These are phyloP conservation scores for Papilio glaucus DNA, from an alignment of 1,140 invertebrate species.

Conservation along the genomic window DNA sequence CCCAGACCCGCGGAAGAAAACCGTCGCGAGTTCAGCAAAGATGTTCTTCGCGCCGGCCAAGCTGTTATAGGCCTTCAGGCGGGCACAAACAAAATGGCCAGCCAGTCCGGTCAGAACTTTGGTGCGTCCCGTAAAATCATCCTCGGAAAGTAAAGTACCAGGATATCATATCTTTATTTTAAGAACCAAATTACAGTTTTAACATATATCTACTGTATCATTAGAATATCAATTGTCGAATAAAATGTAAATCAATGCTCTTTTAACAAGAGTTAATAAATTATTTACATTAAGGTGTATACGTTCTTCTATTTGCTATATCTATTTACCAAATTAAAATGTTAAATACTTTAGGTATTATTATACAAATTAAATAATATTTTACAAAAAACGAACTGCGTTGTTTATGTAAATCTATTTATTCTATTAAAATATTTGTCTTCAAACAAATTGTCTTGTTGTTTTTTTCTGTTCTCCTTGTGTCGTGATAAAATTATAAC, in stretches of 20 bases:
- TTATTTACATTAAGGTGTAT: not conserved
- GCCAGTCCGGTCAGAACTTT: constrained; percentile 94
- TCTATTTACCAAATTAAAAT: not conserved
- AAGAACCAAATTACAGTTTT: too few relatives aligned
- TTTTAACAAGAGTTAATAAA: not conserved
- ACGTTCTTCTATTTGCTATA: not conserved
- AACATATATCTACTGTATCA: not conserved
- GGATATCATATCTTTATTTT: constrained; percentile 31
- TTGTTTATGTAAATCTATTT: not conserved
- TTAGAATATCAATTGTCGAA: not conserved
- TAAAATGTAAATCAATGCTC: not conserved
- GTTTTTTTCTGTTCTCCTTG: not conserved
- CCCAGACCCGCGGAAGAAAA: constrained; percentile 94
- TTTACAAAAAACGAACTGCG: not conserved
- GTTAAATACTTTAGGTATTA: not conserved
- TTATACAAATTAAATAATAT: not conserved
- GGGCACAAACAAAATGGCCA: constrained; percentile 95
- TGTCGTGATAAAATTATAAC: too few relatives aligned
- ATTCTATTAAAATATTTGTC: not conserved
- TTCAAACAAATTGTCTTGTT: not conserved
- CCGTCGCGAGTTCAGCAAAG: constrained; percentile 94
- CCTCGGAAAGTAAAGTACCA: constrained; percentile 88
- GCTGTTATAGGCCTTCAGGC: constrained; percentile 95
- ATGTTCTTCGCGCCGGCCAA: constrained; percentile 93
- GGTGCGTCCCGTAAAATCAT: constrained; percentile 94